Percentiles rank a stretch among this genome's conserved stretches.
Evolutionary conservation across 1,140 invertebrate genomes (phyloP).

Genomic region (Rhagoletis zephyria): DNA sequence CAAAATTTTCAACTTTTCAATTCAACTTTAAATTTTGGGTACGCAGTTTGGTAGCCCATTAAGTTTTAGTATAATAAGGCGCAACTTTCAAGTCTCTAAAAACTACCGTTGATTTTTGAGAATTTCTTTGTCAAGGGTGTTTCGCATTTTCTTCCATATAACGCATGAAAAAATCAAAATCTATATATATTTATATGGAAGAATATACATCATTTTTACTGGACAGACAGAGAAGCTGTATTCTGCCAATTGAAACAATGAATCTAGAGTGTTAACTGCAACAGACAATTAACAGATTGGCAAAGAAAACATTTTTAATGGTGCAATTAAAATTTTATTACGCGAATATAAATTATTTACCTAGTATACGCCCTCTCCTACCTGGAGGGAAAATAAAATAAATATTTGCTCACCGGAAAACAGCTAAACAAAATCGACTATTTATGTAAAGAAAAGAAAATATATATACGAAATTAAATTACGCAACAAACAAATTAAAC

Average conservation of each 20-base stretch:
- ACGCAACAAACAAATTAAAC: background rate
- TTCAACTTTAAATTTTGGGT: too few relatives aligned
- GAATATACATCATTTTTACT: too few relatives aligned
- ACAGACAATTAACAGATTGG: constrained; percentile 35
- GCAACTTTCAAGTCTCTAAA: too few relatives aligned
- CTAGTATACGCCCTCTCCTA: background rate
- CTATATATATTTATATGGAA: too few relatives aligned
- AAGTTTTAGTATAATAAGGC: too few relatives aligned
- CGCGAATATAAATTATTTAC: background rate
- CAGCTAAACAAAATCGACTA: background rate
- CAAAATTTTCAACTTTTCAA: too few relatives aligned
- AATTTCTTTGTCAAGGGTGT: too few relatives aligned
- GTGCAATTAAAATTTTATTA: constrained; percentile 29
- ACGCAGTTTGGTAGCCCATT: too few relatives aligned
- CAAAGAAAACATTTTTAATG: background rate
- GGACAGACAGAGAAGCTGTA: too few relatives aligned
- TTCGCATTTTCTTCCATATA: too few relatives aligned
- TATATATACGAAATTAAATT: background rate
- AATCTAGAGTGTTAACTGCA: constrained; percentile 5
- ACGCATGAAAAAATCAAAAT: too few relatives aligned
- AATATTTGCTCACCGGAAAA: background rate
- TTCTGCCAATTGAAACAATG: background rate
- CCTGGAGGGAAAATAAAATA: background rate
- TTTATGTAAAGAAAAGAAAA: background rate
- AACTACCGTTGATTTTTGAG: too few relatives aligned